Evolutionary conservation across 2,888 invertebrate species (phyloP).

Genomic region (Idaea aversata): DNA sequence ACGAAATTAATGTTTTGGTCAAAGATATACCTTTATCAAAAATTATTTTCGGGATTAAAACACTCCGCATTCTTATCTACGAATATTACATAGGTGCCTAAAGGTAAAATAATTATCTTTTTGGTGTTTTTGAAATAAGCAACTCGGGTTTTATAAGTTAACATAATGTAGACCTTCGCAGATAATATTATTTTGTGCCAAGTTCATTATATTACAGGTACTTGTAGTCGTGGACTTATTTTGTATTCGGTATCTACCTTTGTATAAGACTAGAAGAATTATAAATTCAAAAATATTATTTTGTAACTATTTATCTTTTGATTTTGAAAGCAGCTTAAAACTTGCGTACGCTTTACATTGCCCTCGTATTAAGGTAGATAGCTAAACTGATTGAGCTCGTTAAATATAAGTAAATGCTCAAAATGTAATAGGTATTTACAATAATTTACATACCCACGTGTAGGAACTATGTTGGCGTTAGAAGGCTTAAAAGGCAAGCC

Average conservation of each 20-base stretch:
- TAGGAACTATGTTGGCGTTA: not conserved
- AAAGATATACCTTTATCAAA: not conserved
- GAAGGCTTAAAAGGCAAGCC: not conserved
- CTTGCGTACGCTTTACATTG: too few relatives aligned
- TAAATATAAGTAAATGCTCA: not conserved
- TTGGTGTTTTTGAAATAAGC: not conserved
- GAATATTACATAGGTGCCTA: not conserved
- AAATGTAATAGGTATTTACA: not conserved
- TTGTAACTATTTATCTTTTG: not conserved
- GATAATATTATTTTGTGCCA: not conserved
- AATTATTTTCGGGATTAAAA: not conserved
- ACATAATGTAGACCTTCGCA: not conserved
- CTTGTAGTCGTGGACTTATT: too few relatives aligned
- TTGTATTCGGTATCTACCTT: too few relatives aligned
- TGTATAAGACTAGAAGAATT: too few relatives aligned
- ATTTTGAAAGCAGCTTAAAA: not conserved
- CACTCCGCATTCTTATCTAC: not conserved
- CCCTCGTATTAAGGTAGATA: too few relatives aligned
- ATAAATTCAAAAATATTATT: not conserved
- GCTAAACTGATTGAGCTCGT: not conserved
- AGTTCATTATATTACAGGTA: too few relatives aligned
- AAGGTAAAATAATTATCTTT: slow-evolving; percentile 5
- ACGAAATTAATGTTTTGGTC: not conserved
- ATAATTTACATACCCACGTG: not conserved
- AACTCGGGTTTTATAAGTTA: not conserved